Base-by-base conservation (phyloP, 2,113 vertebrate genomes). In the Psilopsiagon aymara region DNA sequence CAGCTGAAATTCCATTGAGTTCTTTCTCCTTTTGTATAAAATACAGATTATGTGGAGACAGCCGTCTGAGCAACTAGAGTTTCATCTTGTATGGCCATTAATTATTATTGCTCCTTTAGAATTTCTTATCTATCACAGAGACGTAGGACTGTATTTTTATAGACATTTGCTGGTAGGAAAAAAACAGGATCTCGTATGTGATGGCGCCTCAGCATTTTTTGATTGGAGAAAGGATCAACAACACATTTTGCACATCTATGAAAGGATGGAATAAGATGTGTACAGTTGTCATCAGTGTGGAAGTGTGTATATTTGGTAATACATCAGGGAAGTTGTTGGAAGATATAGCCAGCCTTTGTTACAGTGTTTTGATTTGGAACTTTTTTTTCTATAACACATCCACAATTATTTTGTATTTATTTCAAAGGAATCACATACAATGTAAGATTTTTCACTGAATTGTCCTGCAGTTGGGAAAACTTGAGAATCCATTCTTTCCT, bases 41-140 rank as follows among this genome's bases (percentile, higher is more conserved):
- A 98, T 98, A 98, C 98, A 98, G 98, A 98, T 98, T 98, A 98
- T 97, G 98, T 98, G 98, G 98, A 98, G 98, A 98, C 98, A 98
- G 98, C 97, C 96, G 98, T 98, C 98, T 98, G 98, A 98, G 98
- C 97, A 98, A 98, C 96, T 97, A 95, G 92, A 98, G 98, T 98
- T 98, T 98, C 98, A 98, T 98, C 98, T 98, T 97, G 97, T 98
- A 98, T 92, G 96, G 88, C 96, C 98, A 98, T 99, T 98, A 98
- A 98, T 98, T 99, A 98, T 98, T 98, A 98, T 98, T 98, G 97
- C 97, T 98, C 94, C 98, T 98, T 97, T 86, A 98, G 97, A 96
- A 97, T 97, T 98, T 97, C 98, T 98, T 98, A 98, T 98, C 98
- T 98, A 97, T 96, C 95, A 96, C 83, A 94, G 96, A 96, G 98